phyloP scores from a whole-genome alignment of 2,797 vertebrate genomes.

The Alauda arvensis region DNA sequence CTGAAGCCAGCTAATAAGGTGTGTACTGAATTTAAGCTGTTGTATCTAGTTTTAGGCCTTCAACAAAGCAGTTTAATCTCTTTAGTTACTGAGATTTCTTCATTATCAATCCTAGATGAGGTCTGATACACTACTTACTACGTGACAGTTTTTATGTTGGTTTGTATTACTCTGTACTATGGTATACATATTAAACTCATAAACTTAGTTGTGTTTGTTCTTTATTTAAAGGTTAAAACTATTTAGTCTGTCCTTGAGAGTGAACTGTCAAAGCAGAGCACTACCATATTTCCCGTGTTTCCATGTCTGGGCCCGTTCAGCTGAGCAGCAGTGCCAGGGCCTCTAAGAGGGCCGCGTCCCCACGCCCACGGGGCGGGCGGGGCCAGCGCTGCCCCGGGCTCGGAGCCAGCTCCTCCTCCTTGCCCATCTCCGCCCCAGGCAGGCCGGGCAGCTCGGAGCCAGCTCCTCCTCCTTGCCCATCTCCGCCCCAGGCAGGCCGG shows the following conservation, averaged over 20 bases:
- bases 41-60: not conserved
- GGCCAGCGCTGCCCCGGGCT: not conserved
- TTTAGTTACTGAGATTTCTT: not conserved
- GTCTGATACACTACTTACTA: not conserved
- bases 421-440: not conserved
- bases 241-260: not conserved
- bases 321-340: fast-evolving
- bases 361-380: not conserved
- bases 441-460: not conserved
- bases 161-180: not conserved
- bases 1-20: not conserved
- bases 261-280: fast-evolving
- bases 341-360: fast-evolving
- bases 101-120: not conserved
- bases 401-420: not conserved
- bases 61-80: not conserved
- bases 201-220: not conserved
- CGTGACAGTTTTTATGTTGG: not conserved
- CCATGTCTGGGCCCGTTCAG: fast-evolving
- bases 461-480: not conserved
- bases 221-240: not conserved
- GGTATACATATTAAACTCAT: slow-evolving; percentile 1
- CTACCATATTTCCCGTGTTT: fast-evolving
- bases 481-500: no score
- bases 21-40: not conserved